Evolutionary conservation across 2,113 vertebrate genomes (phyloP), one percentile per base, ranked within the genome.

Genomic region (Phyllostomus hastatus): DNA sequence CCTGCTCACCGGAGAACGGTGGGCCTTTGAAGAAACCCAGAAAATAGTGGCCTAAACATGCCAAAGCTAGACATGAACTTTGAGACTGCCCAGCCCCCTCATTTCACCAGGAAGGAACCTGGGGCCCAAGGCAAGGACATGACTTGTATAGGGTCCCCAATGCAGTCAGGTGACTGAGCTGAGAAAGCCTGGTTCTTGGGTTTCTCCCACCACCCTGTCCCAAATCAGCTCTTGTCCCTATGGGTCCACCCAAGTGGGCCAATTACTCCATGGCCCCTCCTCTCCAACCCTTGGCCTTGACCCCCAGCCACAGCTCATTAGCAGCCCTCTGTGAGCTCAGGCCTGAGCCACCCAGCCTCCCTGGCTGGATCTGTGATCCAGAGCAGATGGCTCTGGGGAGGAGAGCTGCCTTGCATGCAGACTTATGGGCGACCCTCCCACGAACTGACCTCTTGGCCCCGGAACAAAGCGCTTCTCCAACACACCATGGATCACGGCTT

Each of bases 381-480:
- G 61, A 86, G 43, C 93, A 87, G 95, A 97, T 88, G 89, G 66
- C 3, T n/a, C 50, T 11, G 4, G 61, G 90, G 81, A 88, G 16
- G 59, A 54, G 57, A 15, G n/a, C 70, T 88, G 91, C 93, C 38
- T 69, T 28, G 66, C 82, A 22, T 1, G 26, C 57, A 95, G 73
- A 87, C 64, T 73, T 70, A 80, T 54, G 80, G 75, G 93, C 12
- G 88, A 95, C n/a, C 75, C 88, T 97, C 92, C 94, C 97, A 50
- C 95, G 41, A 78, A 75, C 85, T 97, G 94, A 93, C 92, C 69
- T 46, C 38, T 91, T 43, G 24, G 69, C 93, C 96, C 94, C 61
- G 20, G 81, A 97, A 98, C 97, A 98, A 98, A 0, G 96, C 89
- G 72, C 73, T 97, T 97, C 95, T 97, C 97, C 84, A 97, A 96